Evolutionary conservation across 2,797 vertebrate genomes (phyloP).

Genomic region (Odontamblyopus rebecca): DNA sequence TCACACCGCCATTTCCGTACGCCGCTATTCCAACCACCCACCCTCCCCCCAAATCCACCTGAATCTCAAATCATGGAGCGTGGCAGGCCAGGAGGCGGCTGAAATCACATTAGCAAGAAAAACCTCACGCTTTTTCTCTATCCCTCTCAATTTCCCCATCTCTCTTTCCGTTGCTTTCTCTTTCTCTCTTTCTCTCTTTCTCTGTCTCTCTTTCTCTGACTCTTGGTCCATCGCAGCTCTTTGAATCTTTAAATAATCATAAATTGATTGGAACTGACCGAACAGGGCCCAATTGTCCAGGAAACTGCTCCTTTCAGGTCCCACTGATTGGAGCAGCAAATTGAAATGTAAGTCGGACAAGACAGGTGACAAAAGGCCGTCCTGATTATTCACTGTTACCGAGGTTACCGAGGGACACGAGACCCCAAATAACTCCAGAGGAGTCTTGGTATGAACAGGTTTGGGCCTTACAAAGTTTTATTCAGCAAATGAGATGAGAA

Average conservation of each 20-base stretch:
- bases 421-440: constrained; percentile 31
- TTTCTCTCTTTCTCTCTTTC: neutral
- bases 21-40: constrained; percentile 41
- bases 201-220: neutral
- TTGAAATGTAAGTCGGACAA: constrained; percentile 66
- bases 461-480: neutral
- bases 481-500: neutral
- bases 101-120: constrained; percentile 58
- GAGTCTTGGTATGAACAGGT: neutral
- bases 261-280: constrained; percentile 46
- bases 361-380: constrained; percentile 54
- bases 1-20: constrained; percentile 75
- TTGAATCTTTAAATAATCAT: constrained; percentile 58
- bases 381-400: constrained; percentile 63
- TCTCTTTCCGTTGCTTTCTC: no score
- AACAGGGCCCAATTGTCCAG: constrained; percentile 55
- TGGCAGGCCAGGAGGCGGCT: constrained; percentile 52
- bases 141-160: no score
- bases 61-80: constrained; percentile 70
- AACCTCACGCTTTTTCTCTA: neutral
- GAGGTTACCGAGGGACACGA: constrained; percentile 54
- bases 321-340: constrained; percentile 69
- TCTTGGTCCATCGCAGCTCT: constrained; percentile 26
- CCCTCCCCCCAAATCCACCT: constrained; percentile 20
- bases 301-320: constrained; percentile 53